Base-by-base conservation (phyloP, 2,888 invertebrate genomes). In the Agapostemon virescens region DNA sequence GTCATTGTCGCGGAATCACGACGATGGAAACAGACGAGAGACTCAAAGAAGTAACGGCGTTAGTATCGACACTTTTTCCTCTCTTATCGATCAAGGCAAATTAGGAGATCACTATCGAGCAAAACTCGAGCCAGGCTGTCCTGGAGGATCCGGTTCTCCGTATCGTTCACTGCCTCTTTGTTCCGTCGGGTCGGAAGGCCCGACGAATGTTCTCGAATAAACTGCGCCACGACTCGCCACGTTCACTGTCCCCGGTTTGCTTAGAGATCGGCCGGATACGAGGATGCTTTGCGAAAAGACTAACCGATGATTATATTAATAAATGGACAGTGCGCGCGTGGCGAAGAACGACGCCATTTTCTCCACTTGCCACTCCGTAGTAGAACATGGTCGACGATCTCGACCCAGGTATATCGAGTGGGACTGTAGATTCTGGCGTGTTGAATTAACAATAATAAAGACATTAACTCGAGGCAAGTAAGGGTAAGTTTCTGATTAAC, bases 361-460 rank as follows among this genome's bases (percentile, higher is more conserved):
- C 86, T 85, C 72, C 84, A 84, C 79, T 84, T 78, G 71, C 79
- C 82, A 86, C 86, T 85, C 82, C 82, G 84, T 42, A 55, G 26
- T 55, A 55, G 55, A 55, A 55, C 26, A 55, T 9, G n/a, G 26
- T 45, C n/a, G 36, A 52, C 63, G 61, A 52, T 17, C 58, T 33
- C 23, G 74, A 40, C 61, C 5, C 33, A 26, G 2, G n/a, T 64
- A 64, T 87, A 36, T 63, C 63, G 91, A 92, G 92, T 92, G 92
- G 88, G 87, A 90, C 90, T 91, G 91, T 88, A 90, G 91, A 92
- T 88, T 90, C 82, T 87, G 90, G 91, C 90, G 64, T 30, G 33
- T 66, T 63, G 76, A 83, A 69, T 69, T 30, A 40, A 30, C 58
- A 23, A 15, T 42, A 26, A 55, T 49, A n/a, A 63, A 58, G 63